Evolutionary conservation across 2,797 vertebrate genomes (phyloP), one percentile per base, ranked within the genome.

Genomic region (Acanthurus tractus): DNA sequence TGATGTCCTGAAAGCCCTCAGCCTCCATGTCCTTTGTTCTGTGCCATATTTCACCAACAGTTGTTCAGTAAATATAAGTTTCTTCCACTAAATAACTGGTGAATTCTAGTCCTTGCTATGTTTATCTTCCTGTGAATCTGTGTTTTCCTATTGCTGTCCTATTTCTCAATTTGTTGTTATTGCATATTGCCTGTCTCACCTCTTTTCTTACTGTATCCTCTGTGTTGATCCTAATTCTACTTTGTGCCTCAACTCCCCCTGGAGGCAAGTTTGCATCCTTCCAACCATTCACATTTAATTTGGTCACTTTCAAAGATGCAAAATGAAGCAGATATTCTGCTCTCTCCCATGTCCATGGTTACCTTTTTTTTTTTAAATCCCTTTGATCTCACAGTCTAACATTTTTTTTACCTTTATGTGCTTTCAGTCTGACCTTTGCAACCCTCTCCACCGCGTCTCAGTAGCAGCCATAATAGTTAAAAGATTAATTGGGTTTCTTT

Each of bases 91-190:
- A 82, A 65, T 89, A 84, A 80, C 83, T 87, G 87, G 86, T 89
- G 78, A 91, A 80, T 71, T 86, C 72, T 68, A 88, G 80, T 92
- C 85, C 76, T 91, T 80, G 77, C 90, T 87, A 20, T 44, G 86
- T 93, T 89, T 83, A 57, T 81, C 90, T 88, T 92, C 84, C 64
- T 82, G 89, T 93, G 82, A 88, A 81, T 89, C 90, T 79, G 91
- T 92, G 85, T 90, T 92, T 89, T 85, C 81, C 71, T 85, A 42
- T 85, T 86, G 84, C 85, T 86, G 85, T 90, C 89, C 88, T 77
- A 36, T 81, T 89, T 83, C 79, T 88, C 88, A 78, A 74, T 54
- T 45, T 77, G 74, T 82, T 83, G 81, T 88, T 79, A 25, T 72
- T 82, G 81, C 79, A 68, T 89, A 83, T 89, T 84, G 71, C 82